Base-by-base conservation (phyloP, 2,888 invertebrate species). In the Cataglyphis cursor region DNA sequence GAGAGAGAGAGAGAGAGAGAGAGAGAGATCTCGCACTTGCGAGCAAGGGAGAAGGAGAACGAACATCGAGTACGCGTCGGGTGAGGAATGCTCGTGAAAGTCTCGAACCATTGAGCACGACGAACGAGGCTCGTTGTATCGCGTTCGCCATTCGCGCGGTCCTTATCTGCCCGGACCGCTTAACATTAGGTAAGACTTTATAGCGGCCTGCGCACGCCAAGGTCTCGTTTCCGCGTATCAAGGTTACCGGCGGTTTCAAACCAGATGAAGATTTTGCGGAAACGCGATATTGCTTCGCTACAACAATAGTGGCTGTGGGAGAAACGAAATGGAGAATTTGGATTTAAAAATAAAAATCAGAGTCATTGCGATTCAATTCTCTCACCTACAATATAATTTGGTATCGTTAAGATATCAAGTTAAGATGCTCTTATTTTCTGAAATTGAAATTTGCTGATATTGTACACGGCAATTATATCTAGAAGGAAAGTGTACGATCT, bases 1-100 rank as follows among this genome's bases (percentile, higher is more conserved):
- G 64, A 54, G 44, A 28, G 51, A 51, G 64, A 62, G 59, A 35
- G 44, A 28, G 18, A 74, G 44, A 28, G 24, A 74, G 31, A 24
- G 51, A 51, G 64, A 62, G 59, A 8, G 28, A 28, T 15, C n/a
- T 44, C 51, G 59, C 31, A 41, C n/a, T 54, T 21, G 41, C 5
- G 70, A 59, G 18, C 59, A 28, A 59, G 57, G 65, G 41, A 41
- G 68, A 68, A 35, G 54, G 68, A 81, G 62, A 75, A 64, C 66
- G 64, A 41, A 57, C 54, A n/a, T 51, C 73, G 74, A 80, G 61
- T 70, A 72, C 64, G 61, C 73, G 68, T 65, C 70, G 38, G 57
- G 38, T 75, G 85, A 84, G 84, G 86, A 86, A 86, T 86, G 86
- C 82, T 80, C 86, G 86, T 86, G 86, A 86, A 86, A 86, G 86